These are phyloP conservation scores for Paralichthys olivaceus DNA, from an alignment of 2,113 vertebrate genomes.

Conservation along the genomic window DNA sequence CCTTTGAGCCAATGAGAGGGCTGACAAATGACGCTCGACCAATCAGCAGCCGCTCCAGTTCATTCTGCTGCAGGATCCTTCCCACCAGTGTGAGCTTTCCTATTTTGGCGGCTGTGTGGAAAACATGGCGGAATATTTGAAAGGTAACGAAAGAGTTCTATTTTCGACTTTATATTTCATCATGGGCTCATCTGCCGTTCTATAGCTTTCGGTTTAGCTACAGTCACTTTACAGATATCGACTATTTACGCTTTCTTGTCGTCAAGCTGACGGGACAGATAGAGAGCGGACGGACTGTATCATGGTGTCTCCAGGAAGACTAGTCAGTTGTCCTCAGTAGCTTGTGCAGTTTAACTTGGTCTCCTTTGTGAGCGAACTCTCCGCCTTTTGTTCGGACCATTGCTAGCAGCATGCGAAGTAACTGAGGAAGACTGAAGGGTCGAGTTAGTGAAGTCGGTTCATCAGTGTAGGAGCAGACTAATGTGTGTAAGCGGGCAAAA, in stretches of 20 bases:
- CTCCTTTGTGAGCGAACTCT: not conserved
- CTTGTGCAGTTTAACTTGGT: not conserved
- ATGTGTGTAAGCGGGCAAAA: not conserved
- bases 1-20: slow-evolving; percentile 41
- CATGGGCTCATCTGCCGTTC: accelerated
- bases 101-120: slow-evolving; percentile 74
- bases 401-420: not conserved
- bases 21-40: slow-evolving; percentile 21
- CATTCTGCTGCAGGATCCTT: not conserved
- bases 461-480: not conserved
- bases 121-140: slow-evolving; percentile 84
- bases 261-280: not conserved
- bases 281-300: not conserved
- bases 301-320: not conserved
- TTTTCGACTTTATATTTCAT: slow-evolving; percentile 5
- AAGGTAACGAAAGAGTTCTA: slow-evolving; percentile 68
- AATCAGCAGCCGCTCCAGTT: slow-evolving; percentile 50
- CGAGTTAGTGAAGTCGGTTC: not conserved
- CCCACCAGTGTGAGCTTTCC: not conserved
- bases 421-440: accelerated
- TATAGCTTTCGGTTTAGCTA: accelerated
- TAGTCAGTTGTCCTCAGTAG: not conserved
- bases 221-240: not conserved
- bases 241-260: not conserved
- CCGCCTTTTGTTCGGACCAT: not conserved